Conservation (phyloP, 2,888 invertebrate genomes). For the Machimus atricapillus region DNA sequence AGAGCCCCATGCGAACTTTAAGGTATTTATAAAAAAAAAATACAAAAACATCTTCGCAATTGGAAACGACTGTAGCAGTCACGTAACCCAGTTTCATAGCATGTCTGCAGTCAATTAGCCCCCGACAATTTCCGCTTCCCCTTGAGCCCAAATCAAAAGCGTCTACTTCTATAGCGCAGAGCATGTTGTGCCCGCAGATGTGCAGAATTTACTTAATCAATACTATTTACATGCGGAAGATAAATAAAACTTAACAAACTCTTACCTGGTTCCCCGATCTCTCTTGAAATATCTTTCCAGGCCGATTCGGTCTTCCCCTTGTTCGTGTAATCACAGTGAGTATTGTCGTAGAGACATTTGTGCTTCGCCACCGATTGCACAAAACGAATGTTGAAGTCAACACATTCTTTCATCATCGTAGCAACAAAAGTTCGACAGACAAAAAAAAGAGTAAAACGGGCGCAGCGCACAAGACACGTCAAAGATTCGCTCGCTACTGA, state of each 20-base stretch:
- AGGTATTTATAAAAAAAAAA: background rate
- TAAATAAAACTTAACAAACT: background rate
- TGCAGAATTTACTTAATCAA: conserved; percentile 13
- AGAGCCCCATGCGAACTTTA: background rate
- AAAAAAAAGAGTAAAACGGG: background rate
- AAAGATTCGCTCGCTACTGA: background rate
- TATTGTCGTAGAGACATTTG: conserved; percentile 19
- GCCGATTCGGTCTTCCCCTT: background rate
- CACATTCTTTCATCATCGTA: conserved; percentile 6
- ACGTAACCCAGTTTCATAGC: background rate
- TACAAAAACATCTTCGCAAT: background rate
- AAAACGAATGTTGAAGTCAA: conserved; percentile 1
- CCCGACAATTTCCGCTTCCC: background rate
- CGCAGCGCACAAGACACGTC: background rate
- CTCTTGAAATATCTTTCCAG: background rate
- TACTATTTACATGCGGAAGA: background rate
- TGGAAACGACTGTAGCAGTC: background rate
- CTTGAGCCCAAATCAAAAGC: background rate
- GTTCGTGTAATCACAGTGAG: conserved; percentile 6
- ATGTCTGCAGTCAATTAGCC: background rate
- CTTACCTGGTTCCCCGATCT: background rate
- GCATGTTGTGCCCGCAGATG: background rate
- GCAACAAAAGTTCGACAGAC: background rate
- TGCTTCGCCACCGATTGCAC: background rate
- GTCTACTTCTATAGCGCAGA: background rate